Percentiles rank a stretch among this genome's conserved stretches.
Evolutionary conservation across 2,888 invertebrate species (phyloP).

Genomic region (Euphydryas editha): DNA sequence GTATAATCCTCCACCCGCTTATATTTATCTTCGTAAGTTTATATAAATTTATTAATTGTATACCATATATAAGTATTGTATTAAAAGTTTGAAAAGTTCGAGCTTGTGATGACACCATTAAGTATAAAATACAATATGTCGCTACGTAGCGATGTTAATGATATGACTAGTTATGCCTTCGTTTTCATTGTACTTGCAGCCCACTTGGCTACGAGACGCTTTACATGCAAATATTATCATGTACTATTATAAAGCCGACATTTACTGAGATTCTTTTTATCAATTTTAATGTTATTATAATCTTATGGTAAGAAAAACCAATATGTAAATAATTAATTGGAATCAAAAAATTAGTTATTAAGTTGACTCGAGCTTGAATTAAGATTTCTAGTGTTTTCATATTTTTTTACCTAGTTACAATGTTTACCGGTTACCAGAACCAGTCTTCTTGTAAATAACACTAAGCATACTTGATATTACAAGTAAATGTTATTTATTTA

Average conservation of each 20-base stretch:
- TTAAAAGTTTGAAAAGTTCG: constrained; percentile 13
- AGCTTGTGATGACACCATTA: constrained; percentile 39
- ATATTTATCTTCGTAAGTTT: too few species aligned
- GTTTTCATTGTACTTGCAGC: constrained; percentile 59
- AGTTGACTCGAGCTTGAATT: neutral
- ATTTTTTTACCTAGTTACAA: neutral
- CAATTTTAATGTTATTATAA: neutral
- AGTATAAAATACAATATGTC: constrained; percentile 51
- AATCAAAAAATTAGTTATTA: neutral
- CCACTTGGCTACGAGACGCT: constrained; percentile 66
- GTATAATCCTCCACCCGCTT: too few species aligned
- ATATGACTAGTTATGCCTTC: constrained; percentile 52
- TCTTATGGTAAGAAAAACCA: neutral
- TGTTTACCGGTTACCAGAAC: neutral
- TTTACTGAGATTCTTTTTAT: constrained; percentile 15
- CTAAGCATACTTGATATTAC: neutral
- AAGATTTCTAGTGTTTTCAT: neutral
- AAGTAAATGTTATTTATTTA: too few species aligned
- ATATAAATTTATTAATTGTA: too few species aligned
- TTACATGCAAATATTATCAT: constrained; percentile 57
- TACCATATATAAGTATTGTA: too few species aligned
- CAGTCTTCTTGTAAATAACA: neutral
- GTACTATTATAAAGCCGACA: constrained; percentile 21
- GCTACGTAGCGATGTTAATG: constrained; percentile 57
- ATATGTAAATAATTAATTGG: neutral